Percentiles rank a stretch among this genome's conserved stretches.
These are phyloP conservation scores for Acrocyrtus sp. DNA, from an alignment of 2,888 invertebrate genomes.

Conservation along the genomic window DNA sequence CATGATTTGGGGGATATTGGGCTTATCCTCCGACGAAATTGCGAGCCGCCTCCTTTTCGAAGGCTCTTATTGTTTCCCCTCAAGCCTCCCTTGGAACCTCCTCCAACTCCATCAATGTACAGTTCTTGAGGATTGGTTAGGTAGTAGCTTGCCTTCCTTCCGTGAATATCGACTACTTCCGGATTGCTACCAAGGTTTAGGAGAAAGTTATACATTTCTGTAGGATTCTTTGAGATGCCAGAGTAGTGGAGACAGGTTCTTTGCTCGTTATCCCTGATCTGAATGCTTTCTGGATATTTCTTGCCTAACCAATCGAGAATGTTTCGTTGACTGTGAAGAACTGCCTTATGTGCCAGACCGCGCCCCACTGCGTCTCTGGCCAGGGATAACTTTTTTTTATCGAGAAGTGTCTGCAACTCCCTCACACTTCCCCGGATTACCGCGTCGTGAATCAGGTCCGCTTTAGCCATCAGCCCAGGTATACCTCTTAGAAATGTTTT, in stretches of 20 bases:
- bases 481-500: conserved; percentile 66
- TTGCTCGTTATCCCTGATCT: conserved; percentile 78
- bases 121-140: conserved; percentile 70
- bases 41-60: no score
- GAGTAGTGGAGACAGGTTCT: conserved; percentile 77
- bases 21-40: conserved; percentile 37
- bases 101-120: conserved; percentile 67
- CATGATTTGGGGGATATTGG: conserved; percentile 40
- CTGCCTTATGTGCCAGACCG: conserved; percentile 82
- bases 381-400: conserved; percentile 70
- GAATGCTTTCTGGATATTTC: conserved; percentile 75
- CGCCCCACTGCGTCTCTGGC: conserved; percentile 78
- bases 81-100: no score
- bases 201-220: conserved; percentile 72
- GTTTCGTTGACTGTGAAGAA: conserved; percentile 78
- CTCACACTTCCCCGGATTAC: conserved; percentile 67
- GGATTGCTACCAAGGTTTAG: conserved; percentile 74
- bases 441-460: conserved; percentile 80
- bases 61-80: no score
- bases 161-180: conserved; percentile 71
- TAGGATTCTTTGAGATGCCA: conserved; percentile 72
- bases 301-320: conserved; percentile 78
- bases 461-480: conserved; percentile 78
- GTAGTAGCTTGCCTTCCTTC: conserved; percentile 72
- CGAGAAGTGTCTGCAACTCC: conserved; percentile 67